Evolutionary conservation across 1,140 invertebrate species (phyloP), one percentile per base, ranked within the genome.

Genomic region (Ceratosolen fusciceps): DNA sequence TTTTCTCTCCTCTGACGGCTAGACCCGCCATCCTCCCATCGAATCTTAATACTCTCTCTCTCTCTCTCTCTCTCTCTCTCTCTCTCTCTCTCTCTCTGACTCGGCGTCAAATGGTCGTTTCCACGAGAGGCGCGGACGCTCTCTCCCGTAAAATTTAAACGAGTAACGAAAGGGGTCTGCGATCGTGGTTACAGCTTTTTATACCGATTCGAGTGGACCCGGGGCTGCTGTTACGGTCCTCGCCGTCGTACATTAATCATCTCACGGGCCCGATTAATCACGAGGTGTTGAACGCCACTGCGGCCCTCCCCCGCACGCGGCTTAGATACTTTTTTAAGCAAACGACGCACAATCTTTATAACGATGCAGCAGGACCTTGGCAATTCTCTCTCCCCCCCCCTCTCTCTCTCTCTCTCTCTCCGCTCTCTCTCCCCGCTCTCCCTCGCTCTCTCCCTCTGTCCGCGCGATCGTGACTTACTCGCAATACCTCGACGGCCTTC

Each of bases 211-310:
- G n/a, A n/a, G n/a, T 31, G 19, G 10, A n/a, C 49, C 29, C 19
- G 10, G 19, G 47, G 70, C 24, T 5, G 68, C 26, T 74, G 29
- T n/a, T n/a, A n/a, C 43, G 31, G 14, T 16, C 26, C 10, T 43
- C 21, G 9, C 37, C n/a, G n/a, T 43, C 26, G 47, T 24, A 34
- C 77, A 79, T 79, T 43, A 67, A 79, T 73, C 77, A 74, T 52
- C 24, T 10, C 24, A 29, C 49, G n/a, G n/a, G 47, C 73, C 49
- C 34, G 65, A 79, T 79, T 79, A 79, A 79, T 79, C 71, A 79
- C 21, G 58, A 73, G 71, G 77, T 79, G 77, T 74, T 74, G 77
- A 74, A 31, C 39, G n/a, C 12, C 14, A 65, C 39, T 52, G 65
- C 14, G 56, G 10, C n/a, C 7, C 68, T 71, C 34, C 70, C n/a